Evolutionary conservation across 1,140 invertebrate genomes (phyloP).

Genomic region (Calliopsis andreniformis): DNA sequence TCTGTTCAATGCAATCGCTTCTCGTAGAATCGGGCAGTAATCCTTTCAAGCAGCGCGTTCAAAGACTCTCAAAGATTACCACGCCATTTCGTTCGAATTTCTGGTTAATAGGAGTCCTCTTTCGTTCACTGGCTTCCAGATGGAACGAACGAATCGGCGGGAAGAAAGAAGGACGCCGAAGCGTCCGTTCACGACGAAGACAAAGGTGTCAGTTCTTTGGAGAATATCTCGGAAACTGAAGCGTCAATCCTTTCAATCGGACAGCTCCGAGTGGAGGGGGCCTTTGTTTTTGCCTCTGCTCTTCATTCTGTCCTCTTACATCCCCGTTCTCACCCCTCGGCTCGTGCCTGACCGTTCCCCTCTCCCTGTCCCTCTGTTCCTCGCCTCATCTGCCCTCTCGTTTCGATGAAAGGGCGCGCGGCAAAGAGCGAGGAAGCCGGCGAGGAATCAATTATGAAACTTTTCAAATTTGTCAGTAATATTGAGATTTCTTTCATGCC

Average conservation of each 20-base stretch:
- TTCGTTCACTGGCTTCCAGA: constrained; percentile 12
- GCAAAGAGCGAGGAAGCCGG: constrained; percentile 56
- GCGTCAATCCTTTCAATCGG: constrained; percentile 78
- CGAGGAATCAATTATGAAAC: constrained; percentile 81
- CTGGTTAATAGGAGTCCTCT: constrained; percentile 20
- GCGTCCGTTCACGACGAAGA: constrained; percentile 65
- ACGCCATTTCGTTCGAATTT: constrained; percentile 25
- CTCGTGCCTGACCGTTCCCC: background rate
- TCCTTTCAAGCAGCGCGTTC: background rate
- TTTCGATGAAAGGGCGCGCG: constrained; percentile 25
- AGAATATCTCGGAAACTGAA: constrained; percentile 73
- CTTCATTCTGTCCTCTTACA: constrained; percentile 67
- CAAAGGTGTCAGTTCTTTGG: constrained; percentile 75
- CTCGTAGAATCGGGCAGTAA: background rate
- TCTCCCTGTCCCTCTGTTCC: background rate
- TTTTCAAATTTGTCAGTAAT: constrained; percentile 82
- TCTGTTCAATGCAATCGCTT: background rate
- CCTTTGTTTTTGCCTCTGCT: constrained; percentile 75
- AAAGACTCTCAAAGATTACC: background rate
- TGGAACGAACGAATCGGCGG: constrained; percentile 51
- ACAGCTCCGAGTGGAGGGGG: constrained; percentile 65
- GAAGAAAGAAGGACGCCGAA: constrained; percentile 47
- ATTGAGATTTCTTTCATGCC: constrained; percentile 82
- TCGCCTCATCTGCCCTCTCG: constrained; percentile 29
- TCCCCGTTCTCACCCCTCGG: constrained; percentile 48